Evolutionary conservation across 2,797 vertebrate genomes (phyloP).

Genomic region (Tenualosa thibaudeaui): DNA sequence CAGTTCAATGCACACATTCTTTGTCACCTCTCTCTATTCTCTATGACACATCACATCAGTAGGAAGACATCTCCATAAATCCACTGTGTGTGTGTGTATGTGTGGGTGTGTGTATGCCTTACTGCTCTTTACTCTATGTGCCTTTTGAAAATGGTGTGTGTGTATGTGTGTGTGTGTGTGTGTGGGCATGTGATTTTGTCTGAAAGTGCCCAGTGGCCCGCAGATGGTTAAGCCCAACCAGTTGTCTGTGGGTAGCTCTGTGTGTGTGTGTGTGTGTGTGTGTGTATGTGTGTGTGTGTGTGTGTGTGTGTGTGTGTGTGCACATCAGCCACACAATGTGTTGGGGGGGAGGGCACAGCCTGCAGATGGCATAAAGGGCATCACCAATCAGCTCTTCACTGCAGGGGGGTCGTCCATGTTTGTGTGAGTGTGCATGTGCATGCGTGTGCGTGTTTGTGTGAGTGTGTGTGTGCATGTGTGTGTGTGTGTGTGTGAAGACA

Average conservation of each 20-base stretch:
- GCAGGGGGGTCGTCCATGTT: constrained; percentile 27
- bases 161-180: constrained; percentile 36
- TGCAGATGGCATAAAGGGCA: constrained; percentile 84
- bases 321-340: constrained; percentile 14
- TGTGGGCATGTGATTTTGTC: constrained; percentile 25
- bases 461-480: constrained; percentile 33
- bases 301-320: constrained; percentile 50
- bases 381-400: constrained; percentile 70
- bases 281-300: constrained; percentile 54
- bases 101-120: not conserved
- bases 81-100: not conserved
- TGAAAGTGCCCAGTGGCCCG: constrained; percentile 71
- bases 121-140: not conserved
- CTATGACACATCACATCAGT: too few species aligned
- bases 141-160: not conserved
- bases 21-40: too few species aligned
- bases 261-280: constrained; percentile 52
- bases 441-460: not conserved
- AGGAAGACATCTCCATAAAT: too few species aligned
- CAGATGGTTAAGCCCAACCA: constrained; percentile 84
- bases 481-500: constrained; percentile 37
- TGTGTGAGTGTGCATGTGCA: constrained; percentile 32
- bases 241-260: constrained; percentile 67
- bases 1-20: too few species aligned
- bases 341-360: constrained; percentile 55